phyloP scores from a whole-genome alignment of 2,113 vertebrate species.

The Camelus dromedarius region DNA sequence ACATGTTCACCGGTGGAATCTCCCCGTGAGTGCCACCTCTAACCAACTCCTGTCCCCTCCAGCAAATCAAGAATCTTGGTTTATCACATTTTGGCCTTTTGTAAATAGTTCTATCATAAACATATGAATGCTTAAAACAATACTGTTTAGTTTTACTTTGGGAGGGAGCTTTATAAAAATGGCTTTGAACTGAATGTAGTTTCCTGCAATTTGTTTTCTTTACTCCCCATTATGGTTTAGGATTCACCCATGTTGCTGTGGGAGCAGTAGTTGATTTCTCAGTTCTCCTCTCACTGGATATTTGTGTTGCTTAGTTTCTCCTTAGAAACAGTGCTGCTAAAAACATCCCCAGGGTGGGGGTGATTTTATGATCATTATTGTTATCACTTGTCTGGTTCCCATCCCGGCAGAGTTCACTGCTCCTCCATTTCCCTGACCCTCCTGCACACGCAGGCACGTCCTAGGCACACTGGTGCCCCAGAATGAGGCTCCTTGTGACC shows the following conservation, averaged over 20 bases:
- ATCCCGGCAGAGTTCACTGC: no score
- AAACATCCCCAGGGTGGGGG: background rate
- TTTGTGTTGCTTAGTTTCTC: background rate
- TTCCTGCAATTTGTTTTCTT: background rate
- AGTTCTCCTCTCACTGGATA: background rate
- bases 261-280: background rate
- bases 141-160: background rate
- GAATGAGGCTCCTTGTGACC: background rate
- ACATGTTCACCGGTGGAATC: background rate
- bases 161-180: background rate
- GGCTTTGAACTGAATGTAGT: background rate
- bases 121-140: background rate
- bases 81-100: background rate
- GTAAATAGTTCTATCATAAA: background rate
- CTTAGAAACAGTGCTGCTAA: conserved; percentile 21
- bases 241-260: background rate
- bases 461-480: background rate
- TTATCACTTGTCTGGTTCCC: background rate
- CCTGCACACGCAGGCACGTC: background rate
- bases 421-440: background rate
- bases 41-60: background rate
- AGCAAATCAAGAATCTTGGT: background rate
- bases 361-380: background rate
- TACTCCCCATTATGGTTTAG: background rate
- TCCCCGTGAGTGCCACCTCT: background rate